Conservation (phyloP, 2,797 vertebrate genomes). For the Micropoecilia bifurca region DNA sequence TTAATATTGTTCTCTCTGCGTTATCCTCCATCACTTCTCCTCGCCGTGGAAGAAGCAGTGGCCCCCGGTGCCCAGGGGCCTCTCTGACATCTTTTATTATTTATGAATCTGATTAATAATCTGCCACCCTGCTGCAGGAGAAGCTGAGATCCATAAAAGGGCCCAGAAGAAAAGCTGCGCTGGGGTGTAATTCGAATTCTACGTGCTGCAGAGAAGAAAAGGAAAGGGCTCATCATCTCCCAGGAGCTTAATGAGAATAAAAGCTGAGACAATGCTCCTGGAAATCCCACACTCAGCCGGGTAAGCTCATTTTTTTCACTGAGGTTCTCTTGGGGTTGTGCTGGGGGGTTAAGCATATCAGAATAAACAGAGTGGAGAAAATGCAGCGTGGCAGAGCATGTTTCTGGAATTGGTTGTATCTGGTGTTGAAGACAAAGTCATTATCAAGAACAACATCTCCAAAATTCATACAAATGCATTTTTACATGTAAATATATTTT, state of each 20-base stretch:
- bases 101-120: conserved; percentile 81
- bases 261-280: conserved; percentile 44
- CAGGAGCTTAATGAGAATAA: conserved; percentile 64
- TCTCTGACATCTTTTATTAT: conserved; percentile 77
- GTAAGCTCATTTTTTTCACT: conserved; percentile 48
- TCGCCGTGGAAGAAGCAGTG: conserved; percentile 50
- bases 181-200: conserved; percentile 63
- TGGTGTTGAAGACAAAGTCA: background rate
- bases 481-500: background rate
- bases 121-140: conserved; percentile 57
- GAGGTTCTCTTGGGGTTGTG: conserved; percentile 17
- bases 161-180: conserved; percentile 54
- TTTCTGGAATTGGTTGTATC: background rate
- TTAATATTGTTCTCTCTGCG: conserved; percentile 65
- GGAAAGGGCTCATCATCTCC: conserved; percentile 52
- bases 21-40: conserved; percentile 54
- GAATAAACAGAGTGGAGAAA: background rate
- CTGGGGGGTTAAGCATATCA: background rate
- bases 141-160: conserved; percentile 66
- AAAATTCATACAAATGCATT: background rate
- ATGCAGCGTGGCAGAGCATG: background rate
- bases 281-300: conserved; percentile 27
- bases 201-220: conserved; percentile 45
- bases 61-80: conserved; percentile 54
- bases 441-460: background rate